Base-by-base conservation (phyloP, 2,888 invertebrate species). In the Rotaria macrura region DNA sequence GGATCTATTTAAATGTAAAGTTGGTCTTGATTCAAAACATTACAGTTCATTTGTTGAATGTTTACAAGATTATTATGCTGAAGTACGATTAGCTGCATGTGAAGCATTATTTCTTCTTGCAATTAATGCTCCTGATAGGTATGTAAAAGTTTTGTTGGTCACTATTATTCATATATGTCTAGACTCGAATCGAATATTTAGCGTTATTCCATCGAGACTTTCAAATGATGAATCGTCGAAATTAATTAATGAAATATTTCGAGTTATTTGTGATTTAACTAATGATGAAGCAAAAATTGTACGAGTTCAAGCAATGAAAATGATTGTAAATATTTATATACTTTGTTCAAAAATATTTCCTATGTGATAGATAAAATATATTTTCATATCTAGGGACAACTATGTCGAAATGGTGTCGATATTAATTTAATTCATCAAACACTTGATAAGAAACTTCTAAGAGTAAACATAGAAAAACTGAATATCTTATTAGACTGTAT, bases 371-470 rank as follows among this genome's bases (percentile, higher is more conserved):
- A 3, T 17, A 49, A 14, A 49, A 9, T 49, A 49, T 12, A 49
- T 49, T 17, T 49, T 49, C 17, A 49, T 49, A 14, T 14, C 49
- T 49, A 79, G 74, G 74, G 74, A 43, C 23, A 38, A 79, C 43
- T 79, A 79, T 79, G 74, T 79, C 74, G 74, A 43, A 38, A 79
- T 79, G 74, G 74, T 17, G 74, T 79, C 10, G 74, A 79, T 43
- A 79, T 79, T n/a, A 79, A 43, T 43, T n/a, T 79, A 43, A n/a
- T 79, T 43, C 74, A 79, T 79, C 74, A 79, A 79, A 79, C 74
- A 79, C 14, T 79, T 1, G 74, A 79, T 43, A 79, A 79, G 43
- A 79, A 79, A 79, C 74, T 79, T 9, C 29, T 79, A 10, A 7
- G 74, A n/a, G 74, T 79, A 65, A 49, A 49, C 14, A 9, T 9